Base-by-base conservation (phyloP, 1,140 invertebrate species). In the Eriosoma lanigerum region DNA sequence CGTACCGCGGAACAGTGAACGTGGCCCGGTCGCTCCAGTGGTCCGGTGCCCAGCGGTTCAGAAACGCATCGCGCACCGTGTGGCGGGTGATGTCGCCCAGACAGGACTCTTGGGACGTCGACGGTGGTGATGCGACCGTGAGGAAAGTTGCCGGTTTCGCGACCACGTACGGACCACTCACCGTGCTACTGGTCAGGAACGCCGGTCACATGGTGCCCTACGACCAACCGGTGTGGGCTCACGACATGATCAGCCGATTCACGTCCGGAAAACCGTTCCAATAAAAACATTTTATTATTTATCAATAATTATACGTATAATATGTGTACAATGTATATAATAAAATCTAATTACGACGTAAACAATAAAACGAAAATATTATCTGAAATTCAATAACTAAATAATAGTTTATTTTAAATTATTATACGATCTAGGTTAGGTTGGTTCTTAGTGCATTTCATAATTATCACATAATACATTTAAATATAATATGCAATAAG, bases 181-280 rank as follows among this genome's bases (percentile, higher is more conserved):
- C 91, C 5, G 92, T 94, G 86, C 91, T 94, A n/a, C 85, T 94
- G 84, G 89, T 94, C 1, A 88, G 93, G 75, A 90, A 93, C 87
- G 93, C 93, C 38, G 94, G 94, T 0, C 94, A 96, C 82, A 93
- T 95, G 89, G 90, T 94, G 24, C 93, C 94, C 0, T 86, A 87
- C 29, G 93, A 96, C 86, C 93, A 95, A 84, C 94, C 94, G 0
- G 89, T 89, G 81, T 92, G 92, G 89, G 90, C 90, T 1, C 88
- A 90, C 26, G 91, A 94, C 85, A 87, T 96, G 83, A 93, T 96
- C 75, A 89, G 90, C 26, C 88, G 91, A 84, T 93, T 96, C 81
- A 92, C 93, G 44, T 84, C 86, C 15, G 89, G 90, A 81, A 91
- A 92, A 85, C 76, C 80, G 46, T 82, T 83, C 50, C 6, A 38